Conservation (phyloP, 2,888 invertebrate species). For the Ichneumoninae sp. region DNA sequence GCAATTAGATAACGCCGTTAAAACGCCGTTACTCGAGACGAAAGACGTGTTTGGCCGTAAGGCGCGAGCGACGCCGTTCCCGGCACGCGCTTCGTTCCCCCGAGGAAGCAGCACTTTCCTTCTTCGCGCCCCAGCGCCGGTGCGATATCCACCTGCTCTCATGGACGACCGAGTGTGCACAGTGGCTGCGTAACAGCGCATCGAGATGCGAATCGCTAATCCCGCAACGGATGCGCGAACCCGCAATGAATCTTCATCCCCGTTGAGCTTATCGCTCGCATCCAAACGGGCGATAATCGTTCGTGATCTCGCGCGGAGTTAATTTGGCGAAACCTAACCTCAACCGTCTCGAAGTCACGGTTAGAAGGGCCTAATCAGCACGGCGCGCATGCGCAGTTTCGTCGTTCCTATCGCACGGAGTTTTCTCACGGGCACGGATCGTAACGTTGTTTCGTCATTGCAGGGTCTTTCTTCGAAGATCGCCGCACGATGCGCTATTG, state of each 20-base stretch:
- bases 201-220: constrained; percentile 51
- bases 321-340: neutral
- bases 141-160: neutral
- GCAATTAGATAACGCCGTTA: constrained; percentile 43
- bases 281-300: constrained; percentile 24
- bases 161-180: constrained; percentile 3
- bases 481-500: constrained; percentile 24
- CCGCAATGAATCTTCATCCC: constrained; percentile 45
- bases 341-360: neutral
- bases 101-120: constrained; percentile 60
- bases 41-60: constrained; percentile 1
- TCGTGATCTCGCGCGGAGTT: constrained; percentile 10
- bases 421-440: constrained; percentile 35
- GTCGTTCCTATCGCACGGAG: neutral
- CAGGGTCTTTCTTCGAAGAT: constrained; percentile 21
- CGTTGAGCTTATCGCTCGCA: constrained; percentile 33
- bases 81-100: constrained; percentile 50
- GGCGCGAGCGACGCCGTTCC: constrained; percentile 1
- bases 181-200: constrained; percentile 8
- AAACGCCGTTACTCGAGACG: constrained; percentile 14
- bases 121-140: constrained; percentile 15
- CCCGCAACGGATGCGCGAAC: constrained; percentile 59
- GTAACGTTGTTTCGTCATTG: constrained; percentile 31
- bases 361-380: neutral
- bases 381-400: no score